These are phyloP conservation scores for Zosterops lateralis DNA, from an alignment of 2,113 vertebrate genomes.

Conservation along the genomic window DNA sequence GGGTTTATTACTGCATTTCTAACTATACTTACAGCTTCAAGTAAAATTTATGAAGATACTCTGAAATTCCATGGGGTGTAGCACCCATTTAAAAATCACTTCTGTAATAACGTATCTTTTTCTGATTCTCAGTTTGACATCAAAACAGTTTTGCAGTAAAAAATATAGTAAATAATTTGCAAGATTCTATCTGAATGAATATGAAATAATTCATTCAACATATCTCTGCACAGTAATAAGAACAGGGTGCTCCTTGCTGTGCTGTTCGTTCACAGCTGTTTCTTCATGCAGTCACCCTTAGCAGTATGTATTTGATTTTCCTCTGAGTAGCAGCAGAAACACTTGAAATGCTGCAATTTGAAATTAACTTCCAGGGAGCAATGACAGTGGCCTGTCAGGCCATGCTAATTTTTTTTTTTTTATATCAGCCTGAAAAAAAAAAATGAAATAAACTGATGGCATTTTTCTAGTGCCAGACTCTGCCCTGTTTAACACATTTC, in stretches of 20 bases:
- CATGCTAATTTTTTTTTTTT: background rate
- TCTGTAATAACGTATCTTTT: background rate
- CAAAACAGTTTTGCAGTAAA: background rate
- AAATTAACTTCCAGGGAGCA: background rate
- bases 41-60: background rate
- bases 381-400: background rate
- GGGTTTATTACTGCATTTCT: background rate
- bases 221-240: background rate
- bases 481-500: background rate
- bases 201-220: background rate
- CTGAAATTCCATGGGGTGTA: background rate
- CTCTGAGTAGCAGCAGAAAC: background rate
- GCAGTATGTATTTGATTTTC: background rate
- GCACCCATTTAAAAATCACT: background rate
- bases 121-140: background rate
- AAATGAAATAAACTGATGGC: background rate
- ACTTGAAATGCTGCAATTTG: background rate
- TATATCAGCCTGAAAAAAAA: background rate
- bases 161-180: background rate
- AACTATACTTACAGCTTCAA: background rate
- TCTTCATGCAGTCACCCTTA: background rate
- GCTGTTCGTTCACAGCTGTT: background rate
- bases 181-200: background rate
- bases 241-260: background rate
- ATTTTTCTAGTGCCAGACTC: background rate